Conservation (phyloP, 1,140 invertebrate genomes). For the Cydia amplana region DNA sequence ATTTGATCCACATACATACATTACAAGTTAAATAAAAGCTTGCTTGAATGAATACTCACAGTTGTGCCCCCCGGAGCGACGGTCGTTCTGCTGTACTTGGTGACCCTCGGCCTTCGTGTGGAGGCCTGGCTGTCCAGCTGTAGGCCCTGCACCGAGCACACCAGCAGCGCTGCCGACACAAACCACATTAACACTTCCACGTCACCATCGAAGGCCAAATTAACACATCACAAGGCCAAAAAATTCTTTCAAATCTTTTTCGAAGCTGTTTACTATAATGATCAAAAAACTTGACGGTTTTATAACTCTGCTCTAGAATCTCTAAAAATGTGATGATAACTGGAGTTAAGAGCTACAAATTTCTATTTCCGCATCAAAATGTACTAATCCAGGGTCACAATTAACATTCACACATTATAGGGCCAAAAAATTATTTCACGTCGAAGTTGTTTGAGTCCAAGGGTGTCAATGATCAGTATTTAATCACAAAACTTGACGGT, state of each 20-base stretch:
- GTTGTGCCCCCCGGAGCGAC: conserved; percentile 73
- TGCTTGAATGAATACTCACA: conserved; percentile 56
- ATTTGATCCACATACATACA: no score
- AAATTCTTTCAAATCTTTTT: background rate
- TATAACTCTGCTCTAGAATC: no score
- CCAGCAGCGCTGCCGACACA: conserved; percentile 68
- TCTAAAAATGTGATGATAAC: no score
- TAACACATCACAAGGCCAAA: background rate
- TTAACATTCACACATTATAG: background rate
- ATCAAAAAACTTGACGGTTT: no score
- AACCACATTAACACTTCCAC: conserved; percentile 49
- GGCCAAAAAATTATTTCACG: background rate
- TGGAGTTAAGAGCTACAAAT: no score
- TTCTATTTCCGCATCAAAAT: no score
- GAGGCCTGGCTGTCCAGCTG: conserved; percentile 79
- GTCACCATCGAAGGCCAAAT: conserved; percentile 35
- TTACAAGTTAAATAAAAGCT: background rate
- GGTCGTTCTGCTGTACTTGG: conserved; percentile 80
- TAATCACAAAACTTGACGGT: no score
- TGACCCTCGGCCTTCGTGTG: conserved; percentile 80
- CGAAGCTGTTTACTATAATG: background rate
- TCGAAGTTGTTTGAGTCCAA: no score
- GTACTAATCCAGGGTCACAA: no score
- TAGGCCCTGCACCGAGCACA: conserved; percentile 68
- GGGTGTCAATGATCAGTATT: no score